phyloP scores from a whole-genome alignment of 2,888 invertebrate species.

The Tethea ocularis region DNA sequence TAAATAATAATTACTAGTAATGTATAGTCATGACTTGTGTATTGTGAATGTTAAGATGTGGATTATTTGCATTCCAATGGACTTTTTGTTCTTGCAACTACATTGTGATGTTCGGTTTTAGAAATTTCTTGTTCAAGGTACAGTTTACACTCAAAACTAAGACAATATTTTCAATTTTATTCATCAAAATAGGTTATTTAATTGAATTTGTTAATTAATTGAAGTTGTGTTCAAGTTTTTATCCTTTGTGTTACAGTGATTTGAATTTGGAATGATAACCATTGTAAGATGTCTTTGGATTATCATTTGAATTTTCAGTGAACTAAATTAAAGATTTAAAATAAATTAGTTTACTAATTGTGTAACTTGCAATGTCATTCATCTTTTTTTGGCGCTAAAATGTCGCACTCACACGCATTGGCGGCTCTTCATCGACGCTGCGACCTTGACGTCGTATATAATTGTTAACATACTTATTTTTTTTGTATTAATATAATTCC shows the following conservation, averaged over 20 bases:
- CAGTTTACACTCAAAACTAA: slow-evolving; percentile 12
- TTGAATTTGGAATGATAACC: slow-evolving; percentile 6
- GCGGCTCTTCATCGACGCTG: not conserved
- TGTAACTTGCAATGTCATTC: slow-evolving; percentile 2
- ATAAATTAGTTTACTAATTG: not conserved
- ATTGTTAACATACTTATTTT: not conserved
- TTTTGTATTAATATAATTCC: no score
- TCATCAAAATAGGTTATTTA: not conserved
- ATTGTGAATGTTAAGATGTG: not conserved
- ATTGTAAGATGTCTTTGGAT: not conserved
- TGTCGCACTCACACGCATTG: not conserved
- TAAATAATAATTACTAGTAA: not conserved
- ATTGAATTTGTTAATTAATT: not conserved
- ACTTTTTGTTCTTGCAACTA: not conserved
- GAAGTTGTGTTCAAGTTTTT: slow-evolving; percentile 2
- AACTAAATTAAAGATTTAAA: no score
- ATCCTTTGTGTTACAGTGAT: slow-evolving; percentile 9
- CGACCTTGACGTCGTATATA: not conserved
- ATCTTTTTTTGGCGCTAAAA: slow-evolving; percentile 1
- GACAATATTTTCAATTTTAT: not conserved
- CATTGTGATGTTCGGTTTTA: slow-evolving; percentile 58
- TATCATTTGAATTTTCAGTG: not conserved
- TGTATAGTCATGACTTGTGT: not conserved
- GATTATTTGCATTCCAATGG: not conserved
- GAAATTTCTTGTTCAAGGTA: slow-evolving; percentile 64